Evolutionary conservation across 2,113 vertebrate species (phyloP).

Genomic region (Lophura nycthemera): DNA sequence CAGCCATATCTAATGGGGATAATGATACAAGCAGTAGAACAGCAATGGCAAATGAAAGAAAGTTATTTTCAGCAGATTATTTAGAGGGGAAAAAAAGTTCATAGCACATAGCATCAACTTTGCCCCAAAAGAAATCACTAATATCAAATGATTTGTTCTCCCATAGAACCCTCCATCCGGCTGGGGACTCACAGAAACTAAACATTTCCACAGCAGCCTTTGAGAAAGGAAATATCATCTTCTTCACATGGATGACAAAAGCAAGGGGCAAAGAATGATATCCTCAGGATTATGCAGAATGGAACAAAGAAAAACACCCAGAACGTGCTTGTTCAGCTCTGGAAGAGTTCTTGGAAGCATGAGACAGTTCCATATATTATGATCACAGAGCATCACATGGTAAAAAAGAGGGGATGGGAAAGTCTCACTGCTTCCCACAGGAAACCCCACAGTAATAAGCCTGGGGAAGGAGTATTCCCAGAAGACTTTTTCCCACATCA

Average conservation of each 20-base stretch:
- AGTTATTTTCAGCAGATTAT: background rate
- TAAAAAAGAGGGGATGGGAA: slow-evolving; percentile 61
- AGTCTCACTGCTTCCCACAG: slow-evolving; percentile 62
- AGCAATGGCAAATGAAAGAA: background rate
- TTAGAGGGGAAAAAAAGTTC: fast-evolving
- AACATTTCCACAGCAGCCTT: slow-evolving; percentile 11
- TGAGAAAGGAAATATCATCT: slow-evolving; percentile 7
- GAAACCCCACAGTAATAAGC: slow-evolving; percentile 51
- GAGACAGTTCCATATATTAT: slow-evolving; percentile 41
- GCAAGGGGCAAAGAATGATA: background rate
- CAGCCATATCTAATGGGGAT: background rate
- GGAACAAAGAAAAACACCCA: slow-evolving; percentile 32
- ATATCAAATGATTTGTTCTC: background rate
- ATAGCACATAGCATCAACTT: background rate
- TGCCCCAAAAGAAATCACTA: background rate
- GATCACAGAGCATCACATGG: slow-evolving; percentile 47
- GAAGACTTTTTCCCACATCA: slow-evolving; percentile 62
- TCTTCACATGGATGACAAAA: slow-evolving; percentile 17
- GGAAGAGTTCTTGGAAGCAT: slow-evolving; percentile 53
- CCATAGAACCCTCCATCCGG: background rate
- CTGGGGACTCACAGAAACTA: background rate
- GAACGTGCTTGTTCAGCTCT: slow-evolving; percentile 35
- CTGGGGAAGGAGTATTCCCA: slow-evolving; percentile 65
- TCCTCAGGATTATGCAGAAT: background rate
- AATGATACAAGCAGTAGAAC: background rate